Percentiles rank a stretch among this genome's conserved stretches.
Conservation (phyloP, 2,113 vertebrate genomes). For the Hemibagrus wyckioides region DNA sequence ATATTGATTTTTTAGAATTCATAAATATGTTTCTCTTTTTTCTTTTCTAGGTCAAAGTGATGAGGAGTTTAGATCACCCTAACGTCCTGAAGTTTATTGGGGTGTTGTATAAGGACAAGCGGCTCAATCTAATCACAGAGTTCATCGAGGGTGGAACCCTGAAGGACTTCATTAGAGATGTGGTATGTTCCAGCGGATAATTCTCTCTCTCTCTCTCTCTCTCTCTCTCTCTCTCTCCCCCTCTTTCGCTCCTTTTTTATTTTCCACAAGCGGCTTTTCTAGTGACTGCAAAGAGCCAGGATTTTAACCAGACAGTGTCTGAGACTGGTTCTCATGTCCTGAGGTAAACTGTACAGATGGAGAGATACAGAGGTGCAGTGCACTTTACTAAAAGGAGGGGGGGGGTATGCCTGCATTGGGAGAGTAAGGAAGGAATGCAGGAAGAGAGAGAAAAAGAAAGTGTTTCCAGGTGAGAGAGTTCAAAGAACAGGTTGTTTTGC, state of each 20-base stretch:
- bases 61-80: conserved; percentile 92
- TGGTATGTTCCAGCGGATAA: conserved; percentile 70
- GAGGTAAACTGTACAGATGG: conserved; percentile 54
- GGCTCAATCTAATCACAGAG: conserved; percentile 92
- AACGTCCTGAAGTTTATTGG: conserved; percentile 95
- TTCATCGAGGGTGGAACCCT: conserved; percentile 95
- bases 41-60: conserved; percentile 88
- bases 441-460: conserved; percentile 56
- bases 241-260: conserved; percentile 7
- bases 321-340: conserved; percentile 47
- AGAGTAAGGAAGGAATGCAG: conserved; percentile 37
- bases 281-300: background rate
- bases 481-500: conserved; percentile 38
- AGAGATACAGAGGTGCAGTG: background rate
- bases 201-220: background rate
- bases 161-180: conserved; percentile 91
- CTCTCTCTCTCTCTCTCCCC: background rate
- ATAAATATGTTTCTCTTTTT: background rate
- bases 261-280: background rate
- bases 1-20: background rate
- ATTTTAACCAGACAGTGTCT: conserved; percentile 18
- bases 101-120: conserved; percentile 96
- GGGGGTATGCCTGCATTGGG: background rate
- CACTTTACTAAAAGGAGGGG: conserved; percentile 29
- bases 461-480: conserved; percentile 63